Base-by-base conservation (phyloP, 2,888 invertebrate genomes). In the Chymomyza amoena region DNA sequence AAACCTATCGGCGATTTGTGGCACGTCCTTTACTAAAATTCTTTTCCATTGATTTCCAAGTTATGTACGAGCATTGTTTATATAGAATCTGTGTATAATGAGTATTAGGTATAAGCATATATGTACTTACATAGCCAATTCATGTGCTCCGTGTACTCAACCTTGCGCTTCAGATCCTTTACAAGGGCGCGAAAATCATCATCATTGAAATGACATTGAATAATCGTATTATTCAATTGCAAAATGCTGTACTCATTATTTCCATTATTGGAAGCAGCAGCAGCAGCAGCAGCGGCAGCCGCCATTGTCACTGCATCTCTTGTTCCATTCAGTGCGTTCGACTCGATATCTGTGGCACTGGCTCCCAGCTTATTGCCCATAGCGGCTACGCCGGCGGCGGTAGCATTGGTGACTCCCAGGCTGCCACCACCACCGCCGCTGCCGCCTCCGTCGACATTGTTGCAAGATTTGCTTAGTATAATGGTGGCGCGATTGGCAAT, bases 91-190 rank as follows among this genome's bases (percentile, higher is more conserved):
- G 25, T 3, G 25, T 25, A 25, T 25, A 20, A 20, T 20, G 4
- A 25, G 25, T 32, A 32, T 32, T 32, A 32, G 7, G 9, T 32
- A 32, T 6, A 32, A 32, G 32, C 32, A 32, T 32, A 7, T 0
- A 6, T 59, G 10, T 71, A 92, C 92, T 92, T 79, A 92, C 92
- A 92, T 90, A 92, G 82, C 92, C 92, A 92, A 88, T 92, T 92
- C 91, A 92, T 92, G 80, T 90, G 91, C 76, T 92, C 92, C 57
- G 92, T 91, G 76, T 91, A 92, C 79, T 92, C 92, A 69, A 92
- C 91, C 80, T 92, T 92, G 62, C 91, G 88, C 77, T 91, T 91
- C 69, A 92, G 88, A 84, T 92, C 92, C 84, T 89, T 90, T 73
- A 92, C 90, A 68, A 92, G 75, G 59, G 90, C 89, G 65, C 90